phyloP scores from a whole-genome alignment of 1,140 invertebrate species.

The Ephestia elutella region DNA sequence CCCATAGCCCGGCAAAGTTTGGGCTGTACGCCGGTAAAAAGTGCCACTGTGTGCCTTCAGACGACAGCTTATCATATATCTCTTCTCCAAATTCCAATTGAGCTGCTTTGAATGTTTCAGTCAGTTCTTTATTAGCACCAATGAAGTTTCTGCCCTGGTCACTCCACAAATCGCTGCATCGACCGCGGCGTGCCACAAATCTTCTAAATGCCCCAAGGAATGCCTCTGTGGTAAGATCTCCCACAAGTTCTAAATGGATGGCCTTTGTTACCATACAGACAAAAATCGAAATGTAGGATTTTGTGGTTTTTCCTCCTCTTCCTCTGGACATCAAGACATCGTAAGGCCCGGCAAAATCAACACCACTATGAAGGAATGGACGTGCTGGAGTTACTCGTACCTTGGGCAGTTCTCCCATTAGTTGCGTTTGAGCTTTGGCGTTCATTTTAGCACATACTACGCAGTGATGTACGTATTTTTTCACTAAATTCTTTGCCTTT shows the following conservation, averaged over 20 bases:
- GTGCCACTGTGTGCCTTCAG: neutral
- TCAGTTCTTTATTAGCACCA: neutral
- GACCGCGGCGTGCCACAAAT: conserved; percentile 21
- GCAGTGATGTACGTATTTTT: conserved; percentile 3
- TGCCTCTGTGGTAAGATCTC: conserved; percentile 11
- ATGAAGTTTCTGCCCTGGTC: neutral
- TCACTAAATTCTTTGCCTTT: neutral
- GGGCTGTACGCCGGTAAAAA: neutral
- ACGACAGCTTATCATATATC: neutral
- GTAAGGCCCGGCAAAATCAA: conserved; percentile 18
- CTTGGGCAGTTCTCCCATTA: conserved; percentile 17
- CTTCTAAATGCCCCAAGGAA: conserved; percentile 15
- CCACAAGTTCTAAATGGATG: conserved; percentile 18
- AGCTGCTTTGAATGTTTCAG: neutral
- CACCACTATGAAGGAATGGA: conserved; percentile 14
- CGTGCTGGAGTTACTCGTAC: conserved; percentile 9
- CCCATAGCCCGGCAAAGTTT: neutral
- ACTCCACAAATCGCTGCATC: neutral
- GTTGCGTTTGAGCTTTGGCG: conserved; percentile 6
- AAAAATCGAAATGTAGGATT: conserved; percentile 19
- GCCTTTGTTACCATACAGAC: conserved; percentile 19
- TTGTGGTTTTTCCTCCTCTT: conserved; percentile 13
- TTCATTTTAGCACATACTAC: conserved; percentile 10
- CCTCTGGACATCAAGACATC: conserved; percentile 9
- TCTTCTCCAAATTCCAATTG: neutral